Evolutionary conservation across 2,888 invertebrate species (phyloP).

Genomic region (Nycteola revayana): DNA sequence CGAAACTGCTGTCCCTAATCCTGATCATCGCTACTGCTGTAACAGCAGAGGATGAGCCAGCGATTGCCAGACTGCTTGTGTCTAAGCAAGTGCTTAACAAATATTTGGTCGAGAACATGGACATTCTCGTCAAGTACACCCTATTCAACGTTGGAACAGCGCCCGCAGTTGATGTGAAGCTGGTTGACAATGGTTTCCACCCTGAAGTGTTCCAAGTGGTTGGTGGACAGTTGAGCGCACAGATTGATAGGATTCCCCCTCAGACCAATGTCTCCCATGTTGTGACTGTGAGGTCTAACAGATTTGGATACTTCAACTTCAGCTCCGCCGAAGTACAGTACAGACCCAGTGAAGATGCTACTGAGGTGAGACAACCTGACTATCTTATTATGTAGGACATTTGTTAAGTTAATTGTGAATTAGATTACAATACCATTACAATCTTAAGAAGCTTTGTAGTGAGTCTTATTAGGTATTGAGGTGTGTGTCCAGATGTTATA

Average conservation of each 20-base stretch:
- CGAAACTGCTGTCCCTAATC: constrained; percentile 68
- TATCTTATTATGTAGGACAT: constrained; percentile 7
- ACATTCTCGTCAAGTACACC: constrained; percentile 96
- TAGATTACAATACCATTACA: too few species aligned
- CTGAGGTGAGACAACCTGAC: constrained; percentile 77
- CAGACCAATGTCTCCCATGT: constrained; percentile 97
- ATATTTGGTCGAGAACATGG: constrained; percentile 97
- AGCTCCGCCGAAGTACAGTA: constrained; percentile 97
- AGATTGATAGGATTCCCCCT: constrained; percentile 95
- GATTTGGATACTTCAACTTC: constrained; percentile 97
- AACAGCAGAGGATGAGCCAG: constrained; percentile 85
- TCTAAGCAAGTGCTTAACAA: constrained; percentile 97
- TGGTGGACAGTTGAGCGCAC: constrained; percentile 91
- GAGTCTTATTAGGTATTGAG: too few species aligned
- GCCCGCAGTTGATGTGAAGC: constrained; percentile 93
- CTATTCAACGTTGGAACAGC: constrained; percentile 96
- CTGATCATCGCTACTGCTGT: constrained; percentile 70
- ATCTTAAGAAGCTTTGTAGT: too few species aligned
- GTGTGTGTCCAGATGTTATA: too few species aligned
- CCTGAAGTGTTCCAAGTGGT: constrained; percentile 94
- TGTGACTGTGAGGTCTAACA: constrained; percentile 94
- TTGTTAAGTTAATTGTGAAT: background rate
- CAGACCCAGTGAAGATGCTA: constrained; percentile 90
- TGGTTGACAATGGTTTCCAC: constrained; percentile 96
- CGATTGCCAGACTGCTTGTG: constrained; percentile 91